Base-by-base conservation (phyloP, 2,797 vertebrate genomes). In the Carapus acus region DNA sequence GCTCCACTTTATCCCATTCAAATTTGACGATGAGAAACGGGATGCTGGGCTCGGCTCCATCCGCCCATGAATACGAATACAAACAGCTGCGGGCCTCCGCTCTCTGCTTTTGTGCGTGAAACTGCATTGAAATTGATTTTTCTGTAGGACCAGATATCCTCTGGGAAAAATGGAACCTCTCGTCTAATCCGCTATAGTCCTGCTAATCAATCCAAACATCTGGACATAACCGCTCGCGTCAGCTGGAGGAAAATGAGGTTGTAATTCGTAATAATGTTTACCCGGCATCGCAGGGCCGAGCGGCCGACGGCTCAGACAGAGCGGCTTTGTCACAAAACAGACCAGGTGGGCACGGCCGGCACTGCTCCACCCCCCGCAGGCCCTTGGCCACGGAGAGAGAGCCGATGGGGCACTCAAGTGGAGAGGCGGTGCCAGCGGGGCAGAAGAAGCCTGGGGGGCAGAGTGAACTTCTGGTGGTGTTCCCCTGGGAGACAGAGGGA, bases 381-480 rank as follows among this genome's bases (percentile, higher is more conserved):
- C 94, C 92, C 46, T 44, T 15, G 3, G 70, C 72, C 2, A 76
- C 37, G 19, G 93, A 93, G 21, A 91, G 86, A 65, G 90, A 88
- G 7, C 94, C 94, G 0, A 81, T 51, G 9, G 87, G 91, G 58
- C 94, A 97, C 1, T 91, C 91, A 9, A 91, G 23, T 0, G 94
- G 93, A 19, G 78, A 76, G 1, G 76, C 66, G 0, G 85, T 86
- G 37, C 93, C 93, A 16, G 64, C 38, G 3, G 91, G 94, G 58
- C 93, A 97, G 81, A 89, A 96, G 76, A 93, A 85, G 1, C 93
- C 94, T 16, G 76, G 43, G 0, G 91, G 92, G 57, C 93, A 97
- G 73, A 92, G 67, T 57, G 79, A 82, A 62, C 84, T 90, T 59
- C 75, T 77, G 31, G 78, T 69, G 18, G 68, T 83, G 33, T 93